Evolutionary conservation across 2,888 invertebrate genomes (phyloP).

Genomic region (Aphodius sticticus): DNA sequence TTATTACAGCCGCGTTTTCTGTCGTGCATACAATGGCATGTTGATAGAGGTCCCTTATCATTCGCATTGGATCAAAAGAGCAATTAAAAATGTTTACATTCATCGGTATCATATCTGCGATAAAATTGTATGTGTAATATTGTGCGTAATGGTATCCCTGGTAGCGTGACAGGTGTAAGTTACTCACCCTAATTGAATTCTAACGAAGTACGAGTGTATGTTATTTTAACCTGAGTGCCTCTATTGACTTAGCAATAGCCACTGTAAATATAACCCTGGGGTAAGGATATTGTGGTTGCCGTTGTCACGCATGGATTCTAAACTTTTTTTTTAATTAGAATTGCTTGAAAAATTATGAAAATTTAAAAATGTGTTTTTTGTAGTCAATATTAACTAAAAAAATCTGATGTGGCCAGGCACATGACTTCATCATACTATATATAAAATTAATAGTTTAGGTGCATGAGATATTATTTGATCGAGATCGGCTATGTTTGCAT

Average conservation of each 20-base stretch:
- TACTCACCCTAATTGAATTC: not conserved
- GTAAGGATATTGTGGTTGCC: not conserved
- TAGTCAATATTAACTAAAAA: too few species aligned
- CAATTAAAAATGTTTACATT: not conserved
- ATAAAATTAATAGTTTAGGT: too few species aligned
- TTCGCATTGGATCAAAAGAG: not conserved
- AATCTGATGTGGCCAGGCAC: too few species aligned
- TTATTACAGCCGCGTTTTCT: not conserved
- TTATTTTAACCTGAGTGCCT: not conserved
- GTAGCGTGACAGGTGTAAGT: not conserved
- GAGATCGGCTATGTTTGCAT: too few species aligned
- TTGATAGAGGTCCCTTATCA: not conserved
- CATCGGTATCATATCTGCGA: not conserved
- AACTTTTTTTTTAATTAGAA: not conserved
- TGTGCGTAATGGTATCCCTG: not conserved
- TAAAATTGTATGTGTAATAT: not conserved
- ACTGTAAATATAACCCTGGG: not conserved
- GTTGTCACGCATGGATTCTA: not conserved
- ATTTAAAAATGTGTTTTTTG: too few species aligned
- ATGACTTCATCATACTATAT: too few species aligned
- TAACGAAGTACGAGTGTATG: not conserved
- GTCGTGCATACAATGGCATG: not conserved
- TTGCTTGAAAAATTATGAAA: not conserved
- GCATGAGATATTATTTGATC: too few species aligned
- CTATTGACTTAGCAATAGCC: not conserved